These are phyloP conservation scores for Hyperoplus lanceolatus DNA, from an alignment of 2,797 vertebrate genomes.

Conservation along the genomic window DNA sequence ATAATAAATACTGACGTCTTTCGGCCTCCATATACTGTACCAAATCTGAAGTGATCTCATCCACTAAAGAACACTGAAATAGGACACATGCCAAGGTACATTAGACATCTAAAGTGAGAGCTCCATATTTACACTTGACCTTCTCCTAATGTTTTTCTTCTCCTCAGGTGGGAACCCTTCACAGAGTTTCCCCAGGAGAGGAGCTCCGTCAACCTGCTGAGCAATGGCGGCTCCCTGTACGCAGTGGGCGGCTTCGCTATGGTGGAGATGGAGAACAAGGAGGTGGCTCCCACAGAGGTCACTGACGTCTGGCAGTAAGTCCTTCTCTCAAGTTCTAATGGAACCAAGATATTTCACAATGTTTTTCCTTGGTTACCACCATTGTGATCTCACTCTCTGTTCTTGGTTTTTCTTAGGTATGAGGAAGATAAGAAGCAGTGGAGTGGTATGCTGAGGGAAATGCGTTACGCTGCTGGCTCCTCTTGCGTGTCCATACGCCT, in stretches of 20 bases:
- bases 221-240: constrained; percentile 88
- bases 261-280: constrained; percentile 93
- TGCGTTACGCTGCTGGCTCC: constrained; percentile 95
- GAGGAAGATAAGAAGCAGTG: constrained; percentile 97
- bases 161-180: constrained; percentile 93
- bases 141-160: constrained; percentile 16
- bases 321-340: neutral
- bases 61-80: neutral
- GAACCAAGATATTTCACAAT: accelerated
- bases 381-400: neutral
- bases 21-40: neutral
- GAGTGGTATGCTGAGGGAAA: constrained; percentile 97
- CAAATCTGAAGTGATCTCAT: neutral
- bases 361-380: no score
- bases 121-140: constrained; percentile 33
- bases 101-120: neutral
- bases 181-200: constrained; percentile 97
- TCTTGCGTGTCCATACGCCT: constrained; percentile 93
- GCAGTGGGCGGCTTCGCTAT: constrained; percentile 97
- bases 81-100: neutral
- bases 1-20: neutral
- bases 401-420: constrained; percentile 82
- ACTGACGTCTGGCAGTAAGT: constrained; percentile 99
- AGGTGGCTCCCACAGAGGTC: constrained; percentile 95
- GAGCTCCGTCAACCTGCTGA: constrained; percentile 95